These are phyloP conservation scores for Syngnathoides biaculeatus DNA, from an alignment of 2,113 vertebrate genomes.

Conservation along the genomic window DNA sequence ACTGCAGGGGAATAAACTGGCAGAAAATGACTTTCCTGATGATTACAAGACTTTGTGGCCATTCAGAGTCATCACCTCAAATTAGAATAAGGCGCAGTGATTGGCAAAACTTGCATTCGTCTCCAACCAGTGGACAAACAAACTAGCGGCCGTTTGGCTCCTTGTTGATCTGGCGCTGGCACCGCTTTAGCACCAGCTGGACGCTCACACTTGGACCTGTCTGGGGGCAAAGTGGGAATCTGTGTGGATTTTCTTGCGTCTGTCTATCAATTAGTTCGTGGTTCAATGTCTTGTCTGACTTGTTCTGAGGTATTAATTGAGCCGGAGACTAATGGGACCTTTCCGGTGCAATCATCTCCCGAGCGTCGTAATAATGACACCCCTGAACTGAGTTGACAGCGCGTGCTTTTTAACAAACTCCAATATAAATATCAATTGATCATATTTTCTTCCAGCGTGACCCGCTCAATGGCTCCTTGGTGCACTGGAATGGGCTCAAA, in stretches of 20 bases:
- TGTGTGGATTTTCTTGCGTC: not conserved
- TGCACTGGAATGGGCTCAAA: conserved; percentile 13
- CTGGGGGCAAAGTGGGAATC: not conserved
- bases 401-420: conserved; percentile 14
- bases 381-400: conserved; percentile 37
- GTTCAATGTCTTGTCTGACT: not conserved
- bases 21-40: not conserved
- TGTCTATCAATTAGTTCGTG: not conserved
- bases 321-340: conserved; percentile 61
- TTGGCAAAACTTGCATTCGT: not conserved
- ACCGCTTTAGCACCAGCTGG: not conserved
- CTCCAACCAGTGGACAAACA: not conserved
- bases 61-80: not conserved
- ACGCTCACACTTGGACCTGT: not conserved
- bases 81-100: not conserved
- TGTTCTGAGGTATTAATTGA: conserved; percentile 38
- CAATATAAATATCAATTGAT: conserved; percentile 39
- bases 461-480: conserved; percentile 15
- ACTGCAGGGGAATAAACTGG: no score
- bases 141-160: not conserved
- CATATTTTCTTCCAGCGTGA: conserved; percentile 47
- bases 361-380: conserved; percentile 54
- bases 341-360: conserved; percentile 58
- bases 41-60: not conserved
- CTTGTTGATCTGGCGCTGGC: not conserved